These are phyloP conservation scores for Gopherus flavomarginatus DNA, from an alignment of 2,113 vertebrate genomes.

Conservation along the genomic window DNA sequence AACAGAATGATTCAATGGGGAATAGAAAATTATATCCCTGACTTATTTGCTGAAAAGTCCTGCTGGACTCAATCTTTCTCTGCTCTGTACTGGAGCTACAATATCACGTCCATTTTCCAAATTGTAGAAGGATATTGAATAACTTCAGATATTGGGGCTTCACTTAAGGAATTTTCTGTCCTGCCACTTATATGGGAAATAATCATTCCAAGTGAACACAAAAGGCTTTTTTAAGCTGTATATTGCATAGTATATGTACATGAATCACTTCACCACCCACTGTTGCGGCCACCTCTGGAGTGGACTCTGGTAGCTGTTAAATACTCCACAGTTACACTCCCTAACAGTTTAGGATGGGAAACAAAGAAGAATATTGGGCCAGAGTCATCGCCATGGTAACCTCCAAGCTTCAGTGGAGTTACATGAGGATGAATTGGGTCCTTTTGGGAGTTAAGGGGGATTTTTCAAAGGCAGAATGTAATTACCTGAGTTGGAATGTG, in stretches of 20 bases:
- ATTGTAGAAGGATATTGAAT: background rate
- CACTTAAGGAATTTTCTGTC: background rate
- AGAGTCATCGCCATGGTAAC: background rate
- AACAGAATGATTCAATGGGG: background rate
- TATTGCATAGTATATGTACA: background rate
- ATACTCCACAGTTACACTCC: accelerated
- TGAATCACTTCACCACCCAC: background rate
- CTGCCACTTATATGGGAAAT: background rate
- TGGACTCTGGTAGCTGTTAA: background rate
- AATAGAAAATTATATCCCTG: background rate
- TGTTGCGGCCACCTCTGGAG: background rate
- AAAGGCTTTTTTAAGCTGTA: background rate
- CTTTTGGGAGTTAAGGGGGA: background rate
- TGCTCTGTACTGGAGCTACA: background rate
- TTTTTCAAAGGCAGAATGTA: background rate
- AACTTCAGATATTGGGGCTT: background rate
- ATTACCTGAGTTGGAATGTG: background rate
- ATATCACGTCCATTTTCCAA: background rate
- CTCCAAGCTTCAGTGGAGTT: background rate
- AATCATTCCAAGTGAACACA: background rate
- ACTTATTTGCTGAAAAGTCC: background rate
- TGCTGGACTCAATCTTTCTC: background rate
- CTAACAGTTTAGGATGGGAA: background rate
- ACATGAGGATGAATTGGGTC: background rate
- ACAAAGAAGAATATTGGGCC: background rate